phyloP scores from a whole-genome alignment of 2,113 vertebrate genomes.

The Alethe castanea region DNA sequence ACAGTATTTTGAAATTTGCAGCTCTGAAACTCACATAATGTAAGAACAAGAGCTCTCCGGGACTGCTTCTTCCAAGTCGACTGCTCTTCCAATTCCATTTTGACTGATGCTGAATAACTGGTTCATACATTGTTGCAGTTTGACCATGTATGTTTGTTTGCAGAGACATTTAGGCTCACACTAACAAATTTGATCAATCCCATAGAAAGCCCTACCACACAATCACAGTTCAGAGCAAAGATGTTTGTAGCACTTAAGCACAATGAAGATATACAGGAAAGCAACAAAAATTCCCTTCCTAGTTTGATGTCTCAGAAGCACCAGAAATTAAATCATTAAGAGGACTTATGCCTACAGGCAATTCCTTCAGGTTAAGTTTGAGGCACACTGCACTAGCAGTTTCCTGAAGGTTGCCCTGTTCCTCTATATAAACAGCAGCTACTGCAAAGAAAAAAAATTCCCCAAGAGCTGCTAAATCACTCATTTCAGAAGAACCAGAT shows the following conservation, averaged over 20 bases:
- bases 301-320: neutral
- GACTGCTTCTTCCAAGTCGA: neutral
- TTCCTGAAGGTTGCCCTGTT: neutral
- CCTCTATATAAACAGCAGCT: neutral
- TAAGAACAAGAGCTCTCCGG: neutral
- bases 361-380: neutral
- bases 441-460: neutral
- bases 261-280: neutral
- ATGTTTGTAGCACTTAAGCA: neutral
- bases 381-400: neutral
- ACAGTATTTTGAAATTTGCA: neutral
- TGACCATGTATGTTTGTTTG: neutral
- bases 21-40: neutral
- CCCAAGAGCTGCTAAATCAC: neutral
- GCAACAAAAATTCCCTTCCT: neutral
- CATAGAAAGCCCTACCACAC: neutral
- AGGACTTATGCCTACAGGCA: neutral
- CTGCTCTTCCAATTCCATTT: neutral
- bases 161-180: neutral
- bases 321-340: neutral
- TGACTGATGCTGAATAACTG: neutral
- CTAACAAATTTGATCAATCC: neutral
- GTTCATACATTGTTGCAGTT: neutral
- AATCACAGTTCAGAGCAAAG: neutral
- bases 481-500: neutral